These are phyloP conservation scores for Moxostoma hubbsi DNA, from an alignment of 2,797 vertebrate species.

Conservation along the genomic window DNA sequence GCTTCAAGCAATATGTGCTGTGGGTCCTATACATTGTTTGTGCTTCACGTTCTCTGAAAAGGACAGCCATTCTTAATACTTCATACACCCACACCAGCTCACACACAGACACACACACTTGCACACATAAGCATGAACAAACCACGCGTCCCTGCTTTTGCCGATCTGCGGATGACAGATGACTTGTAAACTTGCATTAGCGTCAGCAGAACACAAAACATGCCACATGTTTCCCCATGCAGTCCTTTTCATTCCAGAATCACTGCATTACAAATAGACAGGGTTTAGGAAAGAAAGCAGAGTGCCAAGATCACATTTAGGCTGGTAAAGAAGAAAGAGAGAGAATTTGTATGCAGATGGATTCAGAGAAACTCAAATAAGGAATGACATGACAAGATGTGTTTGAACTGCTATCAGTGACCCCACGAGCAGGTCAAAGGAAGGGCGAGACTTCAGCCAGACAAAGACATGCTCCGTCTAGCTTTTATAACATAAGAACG, in stretches of 20 bases:
- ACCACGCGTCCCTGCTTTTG: conserved; percentile 43
- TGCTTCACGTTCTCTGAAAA: conserved; percentile 57
- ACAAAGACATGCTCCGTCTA: no score
- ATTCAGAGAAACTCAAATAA: neutral
- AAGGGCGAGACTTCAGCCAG: no score
- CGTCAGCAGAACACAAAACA: conserved; percentile 60
- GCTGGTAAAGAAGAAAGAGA: conserved; percentile 35
- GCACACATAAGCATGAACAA: conserved; percentile 39
- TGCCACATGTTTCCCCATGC: conserved; percentile 58
- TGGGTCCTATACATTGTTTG: conserved; percentile 41
- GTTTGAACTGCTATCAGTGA: no score
- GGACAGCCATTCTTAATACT: conserved; percentile 60
- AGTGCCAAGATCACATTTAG: conserved; percentile 65
- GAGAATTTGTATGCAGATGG: conserved; percentile 21
- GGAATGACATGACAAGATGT: no score
- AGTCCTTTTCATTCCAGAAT: conserved; percentile 63
- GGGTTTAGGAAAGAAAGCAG: conserved; percentile 53
- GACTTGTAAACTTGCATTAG: conserved; percentile 74
- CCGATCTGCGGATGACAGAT: conserved; percentile 67
- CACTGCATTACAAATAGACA: conserved; percentile 63
- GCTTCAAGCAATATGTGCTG: conserved; percentile 27
- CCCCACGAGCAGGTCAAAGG: no score
- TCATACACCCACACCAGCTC: conserved; percentile 53
- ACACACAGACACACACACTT: conserved; percentile 16
- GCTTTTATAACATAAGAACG: no score